Conservation (phyloP, 2,113 vertebrate genomes). For the Pristiophorus japonicus region DNA sequence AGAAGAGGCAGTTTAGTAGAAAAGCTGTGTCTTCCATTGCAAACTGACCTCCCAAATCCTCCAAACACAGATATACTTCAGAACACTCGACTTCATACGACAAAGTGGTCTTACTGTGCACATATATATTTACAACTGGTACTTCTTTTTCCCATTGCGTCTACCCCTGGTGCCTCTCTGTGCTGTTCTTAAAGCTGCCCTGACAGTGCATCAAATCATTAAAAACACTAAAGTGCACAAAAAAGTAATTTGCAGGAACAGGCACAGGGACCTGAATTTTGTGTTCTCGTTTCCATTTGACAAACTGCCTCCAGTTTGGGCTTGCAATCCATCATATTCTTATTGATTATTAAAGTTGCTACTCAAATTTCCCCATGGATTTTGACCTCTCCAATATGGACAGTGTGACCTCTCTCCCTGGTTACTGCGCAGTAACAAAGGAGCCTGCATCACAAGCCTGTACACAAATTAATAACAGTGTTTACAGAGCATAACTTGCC, state of each 20-base stretch:
- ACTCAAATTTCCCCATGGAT: constrained; percentile 17
- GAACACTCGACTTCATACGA: neutral
- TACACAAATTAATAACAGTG: neutral
- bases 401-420: neutral
- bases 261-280: neutral
- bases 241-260: constrained; percentile 15
- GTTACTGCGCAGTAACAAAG: neutral
- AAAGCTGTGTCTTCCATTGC: neutral
- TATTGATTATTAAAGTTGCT: constrained; percentile 24
- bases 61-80: neutral
- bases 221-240: neutral
- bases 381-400: neutral
- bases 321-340: constrained; percentile 5
- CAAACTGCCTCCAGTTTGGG: neutral
- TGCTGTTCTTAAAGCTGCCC: neutral
- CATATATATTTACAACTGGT: neutral
- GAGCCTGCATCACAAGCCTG: neutral
- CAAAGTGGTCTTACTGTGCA: neutral
- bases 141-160: neutral
- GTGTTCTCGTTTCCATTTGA: constrained; percentile 16
- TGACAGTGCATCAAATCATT: neutral
- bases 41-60: neutral
- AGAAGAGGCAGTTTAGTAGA: neutral
- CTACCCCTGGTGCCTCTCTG: neutral
- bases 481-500: neutral